Base-by-base conservation (phyloP, 1,140 invertebrate species). In the Brachionus sp. region DNA sequence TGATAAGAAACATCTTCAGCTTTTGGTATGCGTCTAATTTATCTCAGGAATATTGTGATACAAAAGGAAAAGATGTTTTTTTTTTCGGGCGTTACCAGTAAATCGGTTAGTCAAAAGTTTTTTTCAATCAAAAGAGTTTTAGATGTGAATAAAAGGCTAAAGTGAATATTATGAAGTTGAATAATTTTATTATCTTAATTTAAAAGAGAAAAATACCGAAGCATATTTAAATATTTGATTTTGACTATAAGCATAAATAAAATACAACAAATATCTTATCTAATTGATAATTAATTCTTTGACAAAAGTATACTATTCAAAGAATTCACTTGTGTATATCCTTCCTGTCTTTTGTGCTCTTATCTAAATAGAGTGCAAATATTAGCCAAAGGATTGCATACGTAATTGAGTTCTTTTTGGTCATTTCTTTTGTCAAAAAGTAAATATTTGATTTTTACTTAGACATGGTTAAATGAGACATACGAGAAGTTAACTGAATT, bases 261-360 rank as follows among this genome's bases (percentile, higher is more conserved):
- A 68, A 37, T 35, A 23, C n/a, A 33, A 68, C 44, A 44, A 46
- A 35, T 46, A 46, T 75, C 70, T 75, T 75, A 75, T 75, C 39
- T 46, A 75, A 75, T 33, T 75, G 23, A n/a, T 57, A 57, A 57
- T 70, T 37, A 37, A 70, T 70, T 70, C 66, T 16, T 39, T 39
- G 37, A 70, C 66, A 70, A 70, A 37, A 70, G 37, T 39, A 75
- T 44, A 46, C 39, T 25, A 25, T 44, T 23, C 25, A 25, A 75
- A 75, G 44, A 46, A 75, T 75, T 46, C 70, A 75, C 70, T 75
- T 75, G 70, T 75, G 70, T 1, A 75, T 75, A 46, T 75, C 70
- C 70, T 75, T 75, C 42, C 42, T 75, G 39, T 75, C 42, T 75
- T 44, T 25, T 44, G 50, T 57, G 12, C 37, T 66, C 33, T 37